Evolutionary conservation across 2,888 invertebrate species (phyloP).

Genomic region (Drosophila tanythrix): DNA sequence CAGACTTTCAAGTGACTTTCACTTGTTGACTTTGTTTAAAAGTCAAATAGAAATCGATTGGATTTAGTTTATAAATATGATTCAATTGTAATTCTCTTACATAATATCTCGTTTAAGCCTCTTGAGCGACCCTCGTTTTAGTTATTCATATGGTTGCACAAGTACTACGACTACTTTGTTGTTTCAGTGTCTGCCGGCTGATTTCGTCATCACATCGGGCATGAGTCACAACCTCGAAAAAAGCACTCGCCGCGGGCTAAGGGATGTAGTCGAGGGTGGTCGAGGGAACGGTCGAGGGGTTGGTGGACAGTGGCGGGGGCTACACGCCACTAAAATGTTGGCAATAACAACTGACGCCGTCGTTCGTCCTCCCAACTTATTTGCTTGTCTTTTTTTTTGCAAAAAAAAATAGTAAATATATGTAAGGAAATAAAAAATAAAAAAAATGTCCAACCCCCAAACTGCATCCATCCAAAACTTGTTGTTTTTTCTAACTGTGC

Average conservation of each 20-base stretch:
- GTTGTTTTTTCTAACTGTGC: slow-evolving; percentile 31
- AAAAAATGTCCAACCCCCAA: slow-evolving; percentile 41
- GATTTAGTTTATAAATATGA: neutral
- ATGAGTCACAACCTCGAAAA: slow-evolving; percentile 59
- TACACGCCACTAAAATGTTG: slow-evolving; percentile 57
- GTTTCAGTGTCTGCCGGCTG: slow-evolving; percentile 52
- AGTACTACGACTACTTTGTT: slow-evolving; percentile 32
- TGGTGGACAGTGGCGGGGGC: neutral
- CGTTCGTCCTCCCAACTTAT: slow-evolving; percentile 43
- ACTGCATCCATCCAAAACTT: slow-evolving; percentile 52
- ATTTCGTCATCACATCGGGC: slow-evolving; percentile 66
- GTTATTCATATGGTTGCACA: slow-evolving; percentile 29
- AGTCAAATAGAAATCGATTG: neutral
- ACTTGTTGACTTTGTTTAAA: neutral
- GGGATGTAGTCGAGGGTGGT: neutral
- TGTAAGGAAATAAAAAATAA: neutral
- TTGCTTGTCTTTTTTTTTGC: slow-evolving; percentile 31
- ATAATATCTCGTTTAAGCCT: neutral
- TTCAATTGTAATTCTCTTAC: neutral
- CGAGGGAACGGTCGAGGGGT: neutral
- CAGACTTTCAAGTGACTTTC: neutral
- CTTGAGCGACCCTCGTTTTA: slow-evolving; percentile 40
- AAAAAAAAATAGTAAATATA: slow-evolving; percentile 5
- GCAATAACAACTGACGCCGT: slow-evolving; percentile 72
- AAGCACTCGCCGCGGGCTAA: slow-evolving; percentile 1